Conservation (phyloP, 2,888 invertebrate genomes). For the Mesoligia furuncula region DNA sequence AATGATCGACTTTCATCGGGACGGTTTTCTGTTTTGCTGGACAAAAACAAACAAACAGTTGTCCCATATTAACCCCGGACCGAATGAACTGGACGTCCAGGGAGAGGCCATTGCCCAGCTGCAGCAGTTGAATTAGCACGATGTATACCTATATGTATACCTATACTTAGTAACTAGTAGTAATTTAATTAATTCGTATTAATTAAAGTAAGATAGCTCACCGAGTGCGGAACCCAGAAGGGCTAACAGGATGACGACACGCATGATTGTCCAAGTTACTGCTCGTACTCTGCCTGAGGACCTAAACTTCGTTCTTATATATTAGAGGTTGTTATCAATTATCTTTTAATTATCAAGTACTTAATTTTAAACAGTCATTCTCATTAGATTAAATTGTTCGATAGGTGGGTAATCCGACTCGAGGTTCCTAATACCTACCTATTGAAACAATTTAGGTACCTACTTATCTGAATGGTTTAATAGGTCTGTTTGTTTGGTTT, state of each 20-base stretch:
- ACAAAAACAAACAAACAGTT: neutral
- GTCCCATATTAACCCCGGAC: neutral
- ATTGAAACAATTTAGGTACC: neutral
- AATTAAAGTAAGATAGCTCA: conserved; percentile 67
- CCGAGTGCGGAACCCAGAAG: conserved; percentile 73
- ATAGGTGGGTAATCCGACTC: neutral
- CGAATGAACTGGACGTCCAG: neutral
- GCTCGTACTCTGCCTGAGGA: conserved; percentile 8
- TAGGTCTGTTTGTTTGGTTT: no score
- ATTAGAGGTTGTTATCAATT: conserved; percentile 39
- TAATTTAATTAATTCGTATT: neutral
- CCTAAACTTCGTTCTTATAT: conserved; percentile 36
- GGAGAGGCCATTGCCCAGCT: neutral
- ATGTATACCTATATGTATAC: neutral
- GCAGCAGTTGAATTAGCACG: neutral
- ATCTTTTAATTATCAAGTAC: conserved; percentile 50
- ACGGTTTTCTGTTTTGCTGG: neutral
- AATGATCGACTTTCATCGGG: no score
- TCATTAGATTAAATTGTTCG: conserved; percentile 13
- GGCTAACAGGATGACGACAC: conserved; percentile 65
- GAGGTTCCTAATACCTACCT: neutral
- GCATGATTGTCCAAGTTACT: conserved; percentile 63
- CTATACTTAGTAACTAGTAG: no score
- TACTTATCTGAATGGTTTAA: no score
- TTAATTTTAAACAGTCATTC: conserved; percentile 8